Percentiles rank a stretch among this genome's conserved stretches.
These are phyloP conservation scores for Trichogramma evanescens DNA, from an alignment of 2,888 invertebrate genomes.

Conservation along the genomic window DNA sequence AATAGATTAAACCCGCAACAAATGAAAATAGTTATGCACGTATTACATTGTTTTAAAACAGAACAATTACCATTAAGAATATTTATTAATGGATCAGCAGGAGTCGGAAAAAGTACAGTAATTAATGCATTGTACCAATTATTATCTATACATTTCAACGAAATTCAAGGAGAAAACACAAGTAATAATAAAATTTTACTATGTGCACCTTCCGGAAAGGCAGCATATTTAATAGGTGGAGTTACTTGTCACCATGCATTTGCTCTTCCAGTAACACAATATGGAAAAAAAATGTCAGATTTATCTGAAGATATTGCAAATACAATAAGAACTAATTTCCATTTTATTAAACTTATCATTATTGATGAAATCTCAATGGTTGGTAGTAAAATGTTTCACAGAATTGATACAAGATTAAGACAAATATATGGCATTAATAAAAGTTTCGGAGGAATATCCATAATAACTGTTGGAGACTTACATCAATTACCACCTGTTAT, in stretches of 20 bases:
- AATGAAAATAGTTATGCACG: conserved; percentile 4
- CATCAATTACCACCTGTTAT: conserved; percentile 35
- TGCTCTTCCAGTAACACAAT: neutral
- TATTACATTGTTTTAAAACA: conserved; percentile 4
- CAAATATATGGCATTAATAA: conserved; percentile 33
- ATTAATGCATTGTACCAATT: conserved; percentile 1
- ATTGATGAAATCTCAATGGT: conserved; percentile 40
- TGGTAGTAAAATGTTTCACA: conserved; percentile 25
- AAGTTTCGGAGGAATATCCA: conserved; percentile 29
- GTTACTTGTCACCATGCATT: neutral
- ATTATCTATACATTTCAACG: conserved; percentile 3
- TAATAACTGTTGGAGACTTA: conserved; percentile 37
- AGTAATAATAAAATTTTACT: conserved; percentile 25
- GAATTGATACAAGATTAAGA: conserved; percentile 31
- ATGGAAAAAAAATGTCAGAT: conserved; percentile 9
- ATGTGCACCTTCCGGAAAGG: conserved; percentile 29
- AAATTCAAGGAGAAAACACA: conserved; percentile 14
- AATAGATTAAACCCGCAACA: neutral
- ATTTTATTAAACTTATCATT: conserved; percentile 29
- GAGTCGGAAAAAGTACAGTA: conserved; percentile 5
- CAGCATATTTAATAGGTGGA: conserved; percentile 25
- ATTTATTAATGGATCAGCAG: conserved; percentile 10
- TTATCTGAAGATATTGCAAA: conserved; percentile 19
- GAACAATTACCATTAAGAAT: conserved; percentile 5
- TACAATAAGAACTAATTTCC: conserved; percentile 24